phyloP scores from a whole-genome alignment of 2,113 vertebrate genomes.

The Scortum barcoo region DNA sequence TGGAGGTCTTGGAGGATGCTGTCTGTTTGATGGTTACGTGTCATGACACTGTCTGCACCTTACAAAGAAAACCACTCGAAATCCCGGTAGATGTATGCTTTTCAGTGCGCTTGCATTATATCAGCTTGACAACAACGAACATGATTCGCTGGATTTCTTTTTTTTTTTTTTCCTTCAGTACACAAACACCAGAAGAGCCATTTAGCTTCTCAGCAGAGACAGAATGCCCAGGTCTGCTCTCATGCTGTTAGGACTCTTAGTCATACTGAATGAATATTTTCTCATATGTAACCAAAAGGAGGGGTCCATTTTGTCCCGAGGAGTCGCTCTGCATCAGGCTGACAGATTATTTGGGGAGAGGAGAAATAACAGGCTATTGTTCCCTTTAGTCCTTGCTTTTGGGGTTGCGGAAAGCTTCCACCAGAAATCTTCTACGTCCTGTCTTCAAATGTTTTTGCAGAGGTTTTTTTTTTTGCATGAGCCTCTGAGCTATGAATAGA shows the following conservation, averaged over 20 bases:
- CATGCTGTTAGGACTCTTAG: neutral
- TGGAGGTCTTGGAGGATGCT: slow-evolving; percentile 13
- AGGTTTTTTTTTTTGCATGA: slow-evolving; percentile 42
- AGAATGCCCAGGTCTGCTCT: neutral
- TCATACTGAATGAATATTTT: neutral
- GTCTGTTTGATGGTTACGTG: slow-evolving; percentile 17
- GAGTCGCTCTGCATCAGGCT: slow-evolving; percentile 14
- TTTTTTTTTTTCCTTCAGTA: neutral
- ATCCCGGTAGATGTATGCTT: neutral
- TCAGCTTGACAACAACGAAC: neutral
- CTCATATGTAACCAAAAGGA: neutral
- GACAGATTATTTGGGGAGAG: neutral
- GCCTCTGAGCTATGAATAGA: slow-evolving; percentile 63
- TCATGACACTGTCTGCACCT: neutral
- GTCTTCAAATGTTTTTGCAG: slow-evolving; percentile 49
- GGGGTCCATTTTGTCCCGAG: slow-evolving; percentile 1
- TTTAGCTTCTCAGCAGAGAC: neutral
- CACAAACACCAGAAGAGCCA: neutral
- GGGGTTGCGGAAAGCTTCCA: slow-evolving; percentile 26
- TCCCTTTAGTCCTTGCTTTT: neutral
- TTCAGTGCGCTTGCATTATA: neutral
- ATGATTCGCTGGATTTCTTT: neutral
- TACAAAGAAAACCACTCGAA: slow-evolving; percentile 12
- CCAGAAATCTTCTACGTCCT: slow-evolving; percentile 21
- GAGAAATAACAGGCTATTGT: slow-evolving; percentile 26